Conservation (phyloP, 2,797 vertebrate genomes). For the Anisognathus igniventris region DNA sequence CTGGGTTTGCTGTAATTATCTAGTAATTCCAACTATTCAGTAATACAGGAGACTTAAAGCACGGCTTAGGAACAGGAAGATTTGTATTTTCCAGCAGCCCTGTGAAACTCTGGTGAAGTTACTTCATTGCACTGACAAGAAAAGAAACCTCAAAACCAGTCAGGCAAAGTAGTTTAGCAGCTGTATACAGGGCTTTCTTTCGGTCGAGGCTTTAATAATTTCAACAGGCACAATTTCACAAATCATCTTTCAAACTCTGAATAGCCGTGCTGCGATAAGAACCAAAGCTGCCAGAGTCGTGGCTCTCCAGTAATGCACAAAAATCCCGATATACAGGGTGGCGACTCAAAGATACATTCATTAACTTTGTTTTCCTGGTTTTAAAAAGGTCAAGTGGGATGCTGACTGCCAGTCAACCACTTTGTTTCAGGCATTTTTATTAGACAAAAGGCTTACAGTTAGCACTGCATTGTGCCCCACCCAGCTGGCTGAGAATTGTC, state of each 20-base stretch:
- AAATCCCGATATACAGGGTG: neutral
- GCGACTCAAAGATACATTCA: neutral
- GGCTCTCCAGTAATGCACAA: neutral
- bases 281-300: neutral
- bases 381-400: conserved; percentile 40
- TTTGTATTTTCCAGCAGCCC: neutral
- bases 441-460: conserved; percentile 63
- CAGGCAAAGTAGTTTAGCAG: neutral
- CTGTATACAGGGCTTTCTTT: neutral
- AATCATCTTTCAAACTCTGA: neutral
- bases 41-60: conserved; percentile 32
- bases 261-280: neutral
- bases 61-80: neutral
- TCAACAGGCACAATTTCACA: neutral
- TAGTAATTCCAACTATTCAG: conserved; percentile 23
- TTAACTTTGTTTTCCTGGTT: neutral
- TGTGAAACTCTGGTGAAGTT: conserved; percentile 2
- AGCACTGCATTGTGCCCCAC: conserved; percentile 60
- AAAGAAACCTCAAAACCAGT: conserved; percentile 1
- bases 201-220: neutral
- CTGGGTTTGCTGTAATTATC: conserved; percentile 17
- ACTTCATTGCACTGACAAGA: neutral
- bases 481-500: conserved; percentile 36
- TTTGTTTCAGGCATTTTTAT: conserved; percentile 42
- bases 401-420: conserved; percentile 29